Conservation (phyloP, 2,888 invertebrate species). For the Folsomia candida region DNA sequence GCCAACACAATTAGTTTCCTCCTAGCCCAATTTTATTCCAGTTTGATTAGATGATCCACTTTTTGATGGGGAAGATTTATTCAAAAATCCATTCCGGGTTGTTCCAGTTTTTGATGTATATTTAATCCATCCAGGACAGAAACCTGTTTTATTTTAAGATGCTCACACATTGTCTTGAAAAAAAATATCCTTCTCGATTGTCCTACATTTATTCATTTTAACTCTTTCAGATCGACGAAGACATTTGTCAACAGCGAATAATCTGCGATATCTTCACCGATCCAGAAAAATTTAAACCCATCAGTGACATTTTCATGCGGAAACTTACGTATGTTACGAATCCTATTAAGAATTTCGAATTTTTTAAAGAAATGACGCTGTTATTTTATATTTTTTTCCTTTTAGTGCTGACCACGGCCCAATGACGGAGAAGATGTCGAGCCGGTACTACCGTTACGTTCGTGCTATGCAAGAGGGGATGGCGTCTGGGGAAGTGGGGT, state of each 20-base stretch:
- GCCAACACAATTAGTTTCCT: neutral
- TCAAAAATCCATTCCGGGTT: no score
- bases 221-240: conserved; percentile 50
- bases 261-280: conserved; percentile 51
- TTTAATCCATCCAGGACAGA: no score
- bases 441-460: conserved; percentile 52
- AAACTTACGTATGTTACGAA: conserved; percentile 50
- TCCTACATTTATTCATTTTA: neutral
- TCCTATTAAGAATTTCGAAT: neutral
- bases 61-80: no score
- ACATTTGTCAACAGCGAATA: conserved; percentile 51
- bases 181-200: no score
- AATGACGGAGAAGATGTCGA: conserved; percentile 48
- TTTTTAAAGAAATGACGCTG: neutral
- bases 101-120: no score
- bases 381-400: neutral
- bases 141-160: no score
- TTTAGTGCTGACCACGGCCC: conserved; percentile 48
- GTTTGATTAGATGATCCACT: no score
- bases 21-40: neutral
- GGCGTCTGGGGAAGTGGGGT: conserved; percentile 45
- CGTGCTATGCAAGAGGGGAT: conserved; percentile 51
- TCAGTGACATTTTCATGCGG: conserved; percentile 51
- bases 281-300: conserved; percentile 50
- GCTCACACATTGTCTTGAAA: no score